Base-by-base conservation (phyloP, 1,140 invertebrate species). In the Hylaeus volcanicus region DNA sequence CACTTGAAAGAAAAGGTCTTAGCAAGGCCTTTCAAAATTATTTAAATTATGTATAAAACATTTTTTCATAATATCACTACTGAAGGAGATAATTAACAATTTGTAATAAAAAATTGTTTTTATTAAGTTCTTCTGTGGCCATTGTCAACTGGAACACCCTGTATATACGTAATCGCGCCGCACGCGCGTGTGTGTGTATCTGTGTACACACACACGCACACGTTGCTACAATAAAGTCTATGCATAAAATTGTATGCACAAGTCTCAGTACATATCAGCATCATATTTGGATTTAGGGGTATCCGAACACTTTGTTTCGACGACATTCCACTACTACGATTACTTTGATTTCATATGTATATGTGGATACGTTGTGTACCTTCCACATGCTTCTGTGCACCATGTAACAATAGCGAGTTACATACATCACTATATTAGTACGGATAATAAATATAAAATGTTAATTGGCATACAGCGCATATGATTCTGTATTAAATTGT, bases 371-470 rank as follows among this genome's bases (percentile, higher is more conserved):
- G 81, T 37, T 74, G 69, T 72, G 63, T 68, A 48, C 65, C 58
- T 61, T 73, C 63, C 55, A 48, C 77, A 71, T 73, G 61, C 68
- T 77, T 60, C 48, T 70, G 71, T 74, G 85, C 82, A 86, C 55
- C 85, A 82, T 75, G 84, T 71, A 64, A 77, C 72, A 81, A 87
- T 84, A 81, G 79, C 84, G 78, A 84, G 65, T 81, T 84, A 79
- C 71, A 55, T 86, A 86, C 66, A 55, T 73, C 86, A 84, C 77
- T 83, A 87, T 81, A 82, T 88, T 87, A 85, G 64, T 87, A 88
- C 82, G 69, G 86, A 78, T 85, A 85, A 87, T 88, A 88, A 86
- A 88, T 87, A 88, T 81, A 88, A 89, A 89, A 88, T 76, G 80
- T 89, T 85, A 85, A 87, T 90, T 88, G 82, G 86, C 84, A 88